These are phyloP conservation scores for Sogatella furcifera DNA, from an alignment of 1,140 invertebrate genomes.

Conservation along the genomic window DNA sequence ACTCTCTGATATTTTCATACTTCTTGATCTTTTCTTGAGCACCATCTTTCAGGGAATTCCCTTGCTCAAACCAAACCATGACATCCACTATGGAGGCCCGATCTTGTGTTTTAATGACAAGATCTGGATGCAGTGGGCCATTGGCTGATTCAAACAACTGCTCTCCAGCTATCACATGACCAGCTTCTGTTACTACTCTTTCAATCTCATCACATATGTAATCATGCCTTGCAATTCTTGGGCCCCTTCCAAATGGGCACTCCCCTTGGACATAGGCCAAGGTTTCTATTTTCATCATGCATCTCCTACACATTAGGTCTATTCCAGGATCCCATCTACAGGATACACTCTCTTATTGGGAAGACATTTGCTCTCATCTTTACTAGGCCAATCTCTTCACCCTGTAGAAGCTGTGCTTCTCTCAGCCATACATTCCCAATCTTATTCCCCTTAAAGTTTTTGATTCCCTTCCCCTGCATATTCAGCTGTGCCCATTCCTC, in stretches of 20 bases:
- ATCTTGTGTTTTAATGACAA: conserved; percentile 2
- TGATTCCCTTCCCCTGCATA: neutral
- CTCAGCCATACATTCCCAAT: neutral
- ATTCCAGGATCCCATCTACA: neutral
- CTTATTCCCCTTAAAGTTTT: neutral
- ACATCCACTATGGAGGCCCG: neutral
- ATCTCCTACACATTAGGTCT: neutral
- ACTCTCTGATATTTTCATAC: neutral
- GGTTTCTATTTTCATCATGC: neutral
- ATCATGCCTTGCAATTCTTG: neutral
- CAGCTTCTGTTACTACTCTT: neutral
- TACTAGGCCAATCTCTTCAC: neutral
- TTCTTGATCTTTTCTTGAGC: neutral
- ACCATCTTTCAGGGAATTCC: neutral
- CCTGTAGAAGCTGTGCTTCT: neutral
- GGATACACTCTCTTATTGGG: neutral
- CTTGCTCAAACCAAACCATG: neutral
- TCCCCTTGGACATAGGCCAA: neutral
- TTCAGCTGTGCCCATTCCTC: neutral
- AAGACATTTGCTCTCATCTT: neutral
- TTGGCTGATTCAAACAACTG: neutral
- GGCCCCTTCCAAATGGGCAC: neutral
- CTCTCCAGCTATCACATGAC: neutral
- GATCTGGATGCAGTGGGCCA: neutral
- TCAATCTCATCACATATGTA: neutral